Base-by-base conservation (phyloP, 2,888 invertebrate species). In the Erebia palarica region DNA sequence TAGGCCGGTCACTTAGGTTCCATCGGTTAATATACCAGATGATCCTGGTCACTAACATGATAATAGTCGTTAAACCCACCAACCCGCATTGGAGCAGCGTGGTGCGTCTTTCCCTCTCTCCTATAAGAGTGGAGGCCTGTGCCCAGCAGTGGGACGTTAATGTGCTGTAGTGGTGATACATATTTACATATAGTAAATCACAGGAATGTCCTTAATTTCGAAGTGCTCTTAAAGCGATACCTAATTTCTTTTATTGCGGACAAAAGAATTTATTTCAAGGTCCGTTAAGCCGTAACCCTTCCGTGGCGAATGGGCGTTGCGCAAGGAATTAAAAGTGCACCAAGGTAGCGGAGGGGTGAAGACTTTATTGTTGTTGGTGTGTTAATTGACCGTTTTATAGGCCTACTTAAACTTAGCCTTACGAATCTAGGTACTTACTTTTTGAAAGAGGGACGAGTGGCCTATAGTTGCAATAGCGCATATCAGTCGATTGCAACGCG, bases 201-300 rank as follows among this genome's bases (percentile, higher is more conserved):
- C 57, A 21, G 51, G 21, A 49, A 65, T 49, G 36, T 16, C 16
- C 58, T 66, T 66, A 66, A 66, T 66, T 66, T 47, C 27, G 1
- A 57, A 57, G 16, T 55, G 42, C 65, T 69, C 73, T 69, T 71
- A 65, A 66, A 47, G 69, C 65, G 55, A 64, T 64, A 51, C 64
- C 74, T 77, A 71, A 73, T 74, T 72, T 73, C 70, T 75, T 72
- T 76, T 68, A 76, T 74, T 70, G 72, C 73, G 70, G 61, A 65
- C 72, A 71, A 77, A 75, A 73, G 74, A 76, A 73, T 65, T 64
- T 58, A 71, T 72, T 75, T 88, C 86, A 84, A 76, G 91, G 86
- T 79, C 83, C 85, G 86, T 92, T 92, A 79, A 76, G 68, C 77
- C 78, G 78, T 79, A 88, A 90, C 91, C 88, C 91, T 88, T 86